Evolutionary conservation across 2,888 invertebrate genomes (phyloP).

Genomic region (Metopia argyrocephala): DNA sequence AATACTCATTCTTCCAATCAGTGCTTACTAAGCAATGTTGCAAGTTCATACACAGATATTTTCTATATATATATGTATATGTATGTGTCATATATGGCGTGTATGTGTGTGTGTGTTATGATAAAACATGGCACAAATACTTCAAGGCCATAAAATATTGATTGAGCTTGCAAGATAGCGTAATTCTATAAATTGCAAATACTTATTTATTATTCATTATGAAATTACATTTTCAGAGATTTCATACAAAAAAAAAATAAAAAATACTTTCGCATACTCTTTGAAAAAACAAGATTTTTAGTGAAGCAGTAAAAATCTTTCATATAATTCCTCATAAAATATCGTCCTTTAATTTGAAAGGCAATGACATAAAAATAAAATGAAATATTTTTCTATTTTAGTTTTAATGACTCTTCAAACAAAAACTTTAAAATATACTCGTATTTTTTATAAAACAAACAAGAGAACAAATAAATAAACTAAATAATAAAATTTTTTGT

Average conservation of each 20-base stretch:
- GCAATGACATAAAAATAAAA: too few species aligned
- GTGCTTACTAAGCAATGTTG: slow-evolving; percentile 1
- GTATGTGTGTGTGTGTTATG: too few species aligned
- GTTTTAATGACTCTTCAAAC: not conserved
- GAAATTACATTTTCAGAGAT: too few species aligned
- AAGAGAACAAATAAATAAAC: not conserved
- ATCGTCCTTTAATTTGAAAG: too few species aligned
- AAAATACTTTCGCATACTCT: too few species aligned
- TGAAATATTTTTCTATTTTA: too few species aligned
- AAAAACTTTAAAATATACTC: not conserved
- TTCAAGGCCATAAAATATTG: slow-evolving; percentile 31
- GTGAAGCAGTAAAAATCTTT: too few species aligned
- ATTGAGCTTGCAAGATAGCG: not conserved
- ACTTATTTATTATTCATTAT: too few species aligned
- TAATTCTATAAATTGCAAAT: slow-evolving; percentile 12
- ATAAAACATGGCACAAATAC: slow-evolving; percentile 5
- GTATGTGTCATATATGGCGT: too few species aligned
- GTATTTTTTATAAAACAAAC: not conserved
- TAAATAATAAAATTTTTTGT: slow-evolving; percentile 32
- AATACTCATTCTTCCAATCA: slow-evolving; percentile 1
- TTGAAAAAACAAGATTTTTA: too few species aligned
- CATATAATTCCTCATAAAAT: not conserved
- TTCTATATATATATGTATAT: too few species aligned
- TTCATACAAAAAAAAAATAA: too few species aligned
- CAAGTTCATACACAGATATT: not conserved